Percentiles rank a stretch among this genome's conserved stretches.
Evolutionary conservation across 2,113 vertebrate genomes (phyloP).

Genomic region (Cynoglossus semilaevis): DNA sequence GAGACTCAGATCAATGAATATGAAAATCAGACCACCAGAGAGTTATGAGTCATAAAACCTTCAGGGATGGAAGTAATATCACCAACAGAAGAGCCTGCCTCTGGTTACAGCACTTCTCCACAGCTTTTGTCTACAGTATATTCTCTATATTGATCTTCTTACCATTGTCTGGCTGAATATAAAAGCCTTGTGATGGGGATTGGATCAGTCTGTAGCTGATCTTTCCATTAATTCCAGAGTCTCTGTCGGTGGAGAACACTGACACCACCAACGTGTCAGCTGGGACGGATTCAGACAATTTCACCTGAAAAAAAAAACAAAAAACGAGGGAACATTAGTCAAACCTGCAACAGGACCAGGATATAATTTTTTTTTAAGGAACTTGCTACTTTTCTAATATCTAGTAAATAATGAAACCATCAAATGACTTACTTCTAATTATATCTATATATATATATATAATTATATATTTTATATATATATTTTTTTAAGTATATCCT

Average conservation of each 20-base stretch:
- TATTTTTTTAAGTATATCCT: neutral
- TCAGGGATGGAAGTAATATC: slow-evolving; percentile 19
- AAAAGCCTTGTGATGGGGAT: slow-evolving; percentile 75
- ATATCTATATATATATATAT: neutral
- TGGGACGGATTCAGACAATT: slow-evolving; percentile 77
- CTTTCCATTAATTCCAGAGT: slow-evolving; percentile 74
- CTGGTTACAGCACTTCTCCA: neutral
- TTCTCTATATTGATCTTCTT: slow-evolving; percentile 43
- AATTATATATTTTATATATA: neutral
- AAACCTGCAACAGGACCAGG: neutral
- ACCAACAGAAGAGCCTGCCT: slow-evolving; percentile 20
- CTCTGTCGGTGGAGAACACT: slow-evolving; percentile 81
- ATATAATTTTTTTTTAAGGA: neutral
- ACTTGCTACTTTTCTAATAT: neutral
- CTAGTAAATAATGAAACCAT: too few relatives aligned
- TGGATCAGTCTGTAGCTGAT: slow-evolving; percentile 85
- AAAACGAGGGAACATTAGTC: slow-evolving; percentile 4
- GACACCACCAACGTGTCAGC: slow-evolving; percentile 70
- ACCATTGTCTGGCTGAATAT: slow-evolving; percentile 83
- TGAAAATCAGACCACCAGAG: slow-evolving; percentile 29
- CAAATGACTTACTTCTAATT: neutral
- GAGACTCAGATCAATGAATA: slow-evolving; percentile 15
- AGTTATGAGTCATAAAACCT: slow-evolving; percentile 18
- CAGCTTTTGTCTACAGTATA: neutral
- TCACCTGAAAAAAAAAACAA: slow-evolving; percentile 68